Evolutionary conservation across 2,797 vertebrate genomes (phyloP).

Genomic region (Oreochromis grahami): DNA sequence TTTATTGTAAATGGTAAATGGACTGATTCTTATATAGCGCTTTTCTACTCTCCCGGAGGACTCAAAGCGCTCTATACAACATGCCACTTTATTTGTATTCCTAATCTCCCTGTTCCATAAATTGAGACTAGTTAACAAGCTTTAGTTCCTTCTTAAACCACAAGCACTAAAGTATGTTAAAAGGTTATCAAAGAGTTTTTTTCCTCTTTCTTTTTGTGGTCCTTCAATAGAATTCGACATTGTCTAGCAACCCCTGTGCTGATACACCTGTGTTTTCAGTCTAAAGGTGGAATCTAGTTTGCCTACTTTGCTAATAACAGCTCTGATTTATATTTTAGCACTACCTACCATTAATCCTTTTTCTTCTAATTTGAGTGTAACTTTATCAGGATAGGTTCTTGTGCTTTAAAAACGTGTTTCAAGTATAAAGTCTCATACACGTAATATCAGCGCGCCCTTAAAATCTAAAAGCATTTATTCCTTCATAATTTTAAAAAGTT

Average conservation of each 20-base stretch:
- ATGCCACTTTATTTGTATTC: background rate
- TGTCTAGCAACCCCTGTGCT: background rate
- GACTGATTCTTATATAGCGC: too few species aligned
- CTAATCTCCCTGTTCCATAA: background rate
- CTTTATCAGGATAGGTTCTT: background rate
- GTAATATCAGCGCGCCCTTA: background rate
- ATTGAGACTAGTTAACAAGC: background rate
- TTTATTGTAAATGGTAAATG: too few species aligned
- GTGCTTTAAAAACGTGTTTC: background rate
- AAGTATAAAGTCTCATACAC: background rate
- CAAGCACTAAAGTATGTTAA: background rate
- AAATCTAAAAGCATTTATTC: background rate
- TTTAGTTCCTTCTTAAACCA: background rate
- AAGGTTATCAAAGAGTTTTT: background rate
- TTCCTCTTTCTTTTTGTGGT: background rate
- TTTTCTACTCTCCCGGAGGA: too few species aligned
- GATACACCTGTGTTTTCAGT: background rate
- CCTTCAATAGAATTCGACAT: background rate
- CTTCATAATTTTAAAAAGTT: background rate
- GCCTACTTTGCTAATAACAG: background rate
- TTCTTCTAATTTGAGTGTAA: background rate
- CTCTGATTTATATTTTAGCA: background rate
- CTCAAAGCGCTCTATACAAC: too few species aligned
- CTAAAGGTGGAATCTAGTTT: background rate
- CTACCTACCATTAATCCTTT: background rate